Base-by-base conservation (phyloP, 2,888 invertebrate species). In the Hecatera dysodea region DNA sequence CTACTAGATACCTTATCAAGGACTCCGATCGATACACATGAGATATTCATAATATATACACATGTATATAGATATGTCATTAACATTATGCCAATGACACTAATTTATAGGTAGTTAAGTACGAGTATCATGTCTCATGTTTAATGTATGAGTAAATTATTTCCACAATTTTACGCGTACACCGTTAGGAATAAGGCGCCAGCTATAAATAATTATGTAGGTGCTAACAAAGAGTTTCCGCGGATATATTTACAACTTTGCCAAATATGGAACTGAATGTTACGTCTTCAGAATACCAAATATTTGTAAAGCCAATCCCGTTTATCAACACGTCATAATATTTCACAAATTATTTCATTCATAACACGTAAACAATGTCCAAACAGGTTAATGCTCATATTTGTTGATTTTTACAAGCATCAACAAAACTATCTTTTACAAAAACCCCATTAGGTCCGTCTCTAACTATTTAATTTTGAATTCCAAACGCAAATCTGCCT, bases 271-370 rank as follows among this genome's bases (percentile, higher is more conserved):
- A 22, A 48, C 19, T n/a, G 27, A 57, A 39, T 55, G 19, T 19
- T 59, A 60, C 75, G 62, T 63, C 27, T 69, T 46, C n/a, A 42
- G 68, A 75, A 80, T 78, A 69, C 57, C n/a, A 61, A 80, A 42
- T 52, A 33, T 46, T 65, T 68, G 11, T 56, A 33, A 50, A 65
- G 62, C 50, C 24, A 57, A 61, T 59, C 46, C 56, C 56, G 75
- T 64, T 68, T 17, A 6, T 33, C 36, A 57, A 39, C 46, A 52
- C 48, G 29, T 78, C 46, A 22, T 33, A 46, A 19, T 50, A 52
- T 56, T 52, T 53, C 39, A 63, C 46, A 64, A 64, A 15, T 4
- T n/a, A 59, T 44, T 60, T 36, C 12, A 69, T 75, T 52, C 67
- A 24, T 22, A 39, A 48, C 62, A 55, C 73, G 67, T 59, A 22